Conservation (phyloP, 2,797 vertebrate genomes). For the Chanos chanos region DNA sequence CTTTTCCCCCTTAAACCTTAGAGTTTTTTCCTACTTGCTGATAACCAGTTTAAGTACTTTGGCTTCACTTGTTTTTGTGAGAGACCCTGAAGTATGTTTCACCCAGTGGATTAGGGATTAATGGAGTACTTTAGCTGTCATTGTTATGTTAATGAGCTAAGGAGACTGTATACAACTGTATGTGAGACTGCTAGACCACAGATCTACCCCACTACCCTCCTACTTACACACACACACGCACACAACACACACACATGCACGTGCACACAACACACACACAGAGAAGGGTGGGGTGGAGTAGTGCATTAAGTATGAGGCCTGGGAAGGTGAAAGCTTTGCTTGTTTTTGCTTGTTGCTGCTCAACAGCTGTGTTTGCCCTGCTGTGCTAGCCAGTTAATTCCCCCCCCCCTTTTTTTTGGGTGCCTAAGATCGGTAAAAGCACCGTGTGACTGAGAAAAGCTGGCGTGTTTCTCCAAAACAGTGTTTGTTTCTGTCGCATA, state of each 20-base stretch:
- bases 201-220: neutral
- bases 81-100: conserved; percentile 5
- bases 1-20: no score
- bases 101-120: conserved; percentile 35
- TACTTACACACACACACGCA: neutral
- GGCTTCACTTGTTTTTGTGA: conserved; percentile 6
- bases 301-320: conserved; percentile 11
- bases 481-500: no score
- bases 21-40: neutral
- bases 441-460: conserved; percentile 11
- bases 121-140: conserved; percentile 31
- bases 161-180: conserved; percentile 25
- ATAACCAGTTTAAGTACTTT: conserved; percentile 4
- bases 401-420: conserved; percentile 24
- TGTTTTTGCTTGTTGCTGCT: conserved; percentile 23
- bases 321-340: conserved; percentile 7
- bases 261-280: neutral
- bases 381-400: conserved; percentile 34
- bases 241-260: neutral
- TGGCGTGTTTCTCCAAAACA: no score
- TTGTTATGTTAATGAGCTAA: conserved; percentile 46
- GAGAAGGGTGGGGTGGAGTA: conserved; percentile 11
- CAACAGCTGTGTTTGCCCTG: conserved; percentile 49
- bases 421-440: conserved; percentile 20
- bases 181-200: neutral